These are phyloP conservation scores for Mormyrus iriodes DNA, from an alignment of 2,113 vertebrate species.

Conservation along the genomic window DNA sequence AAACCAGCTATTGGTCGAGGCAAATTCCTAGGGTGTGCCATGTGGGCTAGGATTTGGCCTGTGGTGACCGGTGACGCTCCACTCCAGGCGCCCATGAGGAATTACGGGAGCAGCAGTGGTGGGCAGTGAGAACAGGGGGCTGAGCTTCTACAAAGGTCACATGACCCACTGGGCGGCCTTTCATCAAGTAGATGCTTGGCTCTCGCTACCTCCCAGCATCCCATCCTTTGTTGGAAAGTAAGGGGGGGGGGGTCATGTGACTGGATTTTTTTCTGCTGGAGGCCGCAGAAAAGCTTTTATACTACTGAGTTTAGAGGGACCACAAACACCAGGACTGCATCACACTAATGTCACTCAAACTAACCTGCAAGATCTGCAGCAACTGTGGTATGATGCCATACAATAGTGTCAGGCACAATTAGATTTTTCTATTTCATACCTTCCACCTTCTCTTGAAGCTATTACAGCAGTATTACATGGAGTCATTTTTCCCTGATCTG, in stretches of 20 bases:
- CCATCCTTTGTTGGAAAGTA: conserved; percentile 1
- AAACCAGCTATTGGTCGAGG: conserved; percentile 65
- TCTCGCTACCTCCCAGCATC: background rate
- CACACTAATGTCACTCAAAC: background rate
- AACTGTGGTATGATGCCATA: background rate
- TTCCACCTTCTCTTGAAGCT: background rate
- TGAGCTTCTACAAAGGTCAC: background rate
- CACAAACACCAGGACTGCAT: background rate
- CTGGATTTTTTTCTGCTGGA: background rate
- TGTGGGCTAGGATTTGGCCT: conserved; percentile 61
- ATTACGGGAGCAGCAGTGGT: background rate
- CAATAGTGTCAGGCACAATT: background rate
- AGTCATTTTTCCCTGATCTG: background rate
- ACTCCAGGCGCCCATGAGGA: background rate
- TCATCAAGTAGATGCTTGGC: background rate
- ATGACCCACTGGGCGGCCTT: background rate
- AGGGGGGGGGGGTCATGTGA: background rate
- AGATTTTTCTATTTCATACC: background rate
- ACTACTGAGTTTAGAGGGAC: background rate
- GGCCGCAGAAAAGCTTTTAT: background rate
- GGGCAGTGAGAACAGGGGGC: background rate
- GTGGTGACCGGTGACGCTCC: conserved; percentile 41
- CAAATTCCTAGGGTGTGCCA: conserved; percentile 59
- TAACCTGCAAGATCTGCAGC: background rate
- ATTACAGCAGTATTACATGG: background rate